A percentile compares a stretch with the other conserved stretches of the same genome.
These are phyloP conservation scores for Pherbina coryleti DNA, from an alignment of 2,888 invertebrate genomes.

Conservation along the genomic window DNA sequence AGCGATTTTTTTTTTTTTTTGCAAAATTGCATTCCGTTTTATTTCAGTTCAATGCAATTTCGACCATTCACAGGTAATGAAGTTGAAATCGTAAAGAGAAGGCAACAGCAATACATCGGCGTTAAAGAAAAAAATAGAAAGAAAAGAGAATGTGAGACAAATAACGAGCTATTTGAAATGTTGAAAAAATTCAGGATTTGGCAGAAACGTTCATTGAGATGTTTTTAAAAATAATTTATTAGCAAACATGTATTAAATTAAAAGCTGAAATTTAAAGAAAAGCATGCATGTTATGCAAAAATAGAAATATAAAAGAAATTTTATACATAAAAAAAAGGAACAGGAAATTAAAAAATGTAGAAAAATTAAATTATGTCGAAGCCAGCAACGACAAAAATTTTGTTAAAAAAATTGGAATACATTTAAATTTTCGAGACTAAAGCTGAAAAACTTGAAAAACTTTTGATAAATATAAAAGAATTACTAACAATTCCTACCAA, in stretches of 20 bases:
- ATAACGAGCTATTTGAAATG: background rate
- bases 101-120: background rate
- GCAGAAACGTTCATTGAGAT: too few species aligned
- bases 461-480: too few species aligned
- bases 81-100: background rate
- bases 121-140: background rate
- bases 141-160: background rate
- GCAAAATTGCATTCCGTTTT: slow-evolving; percentile 20
- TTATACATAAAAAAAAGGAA: background rate
- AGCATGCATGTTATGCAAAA: background rate
- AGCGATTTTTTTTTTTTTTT: background rate
- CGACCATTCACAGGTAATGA: slow-evolving; percentile 11
- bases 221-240: too few species aligned
- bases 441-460: too few species aligned
- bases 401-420: too few species aligned
- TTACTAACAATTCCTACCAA: too few species aligned
- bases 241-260: too few species aligned
- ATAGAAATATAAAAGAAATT: background rate
- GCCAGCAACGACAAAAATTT: too few species aligned
- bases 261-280: too few species aligned
- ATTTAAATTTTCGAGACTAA: too few species aligned
- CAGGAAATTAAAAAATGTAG: background rate
- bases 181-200: background rate
- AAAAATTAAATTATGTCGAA: too few species aligned
- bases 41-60: background rate